Evolutionary conservation across 2,113 vertebrate species (phyloP).

Genomic region (Cettia cetti): DNA sequence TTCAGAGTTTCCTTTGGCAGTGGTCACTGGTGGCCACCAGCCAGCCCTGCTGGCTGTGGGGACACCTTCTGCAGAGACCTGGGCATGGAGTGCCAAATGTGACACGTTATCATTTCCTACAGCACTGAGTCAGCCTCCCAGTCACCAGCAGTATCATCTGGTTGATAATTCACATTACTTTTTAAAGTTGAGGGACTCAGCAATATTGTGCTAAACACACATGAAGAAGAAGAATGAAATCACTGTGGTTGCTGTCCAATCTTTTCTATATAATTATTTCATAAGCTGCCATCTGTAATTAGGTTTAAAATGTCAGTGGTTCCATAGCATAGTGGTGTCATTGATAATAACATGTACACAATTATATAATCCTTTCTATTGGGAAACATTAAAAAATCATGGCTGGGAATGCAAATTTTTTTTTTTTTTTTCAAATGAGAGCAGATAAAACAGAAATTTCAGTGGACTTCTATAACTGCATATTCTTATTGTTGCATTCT

Average conservation of each 20-base stretch:
- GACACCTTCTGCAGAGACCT: background rate
- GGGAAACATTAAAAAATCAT: conserved; percentile 22
- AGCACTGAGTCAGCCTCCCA: background rate
- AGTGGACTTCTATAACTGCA: background rate
- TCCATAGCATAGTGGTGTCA: conserved; percentile 21
- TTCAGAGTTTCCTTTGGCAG: background rate
- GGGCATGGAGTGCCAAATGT: background rate
- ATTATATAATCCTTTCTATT: conserved; percentile 29
- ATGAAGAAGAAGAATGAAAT: conserved; percentile 6
- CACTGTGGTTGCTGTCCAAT: background rate
- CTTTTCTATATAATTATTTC: conserved; percentile 53
- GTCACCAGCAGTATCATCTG: background rate
- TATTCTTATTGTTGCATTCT: background rate
- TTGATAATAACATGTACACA: background rate
- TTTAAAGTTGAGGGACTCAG: background rate
- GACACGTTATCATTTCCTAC: rapidly evolving
- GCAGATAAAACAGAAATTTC: background rate
- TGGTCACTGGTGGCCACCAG: background rate
- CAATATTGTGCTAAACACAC: background rate
- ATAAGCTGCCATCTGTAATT: conserved; percentile 44
- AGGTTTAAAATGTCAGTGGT: conserved; percentile 29
- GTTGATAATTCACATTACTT: background rate
- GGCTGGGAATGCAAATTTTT: background rate
- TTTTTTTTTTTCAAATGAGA: background rate
- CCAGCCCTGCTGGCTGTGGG: background rate